Percentiles rank a stretch among this genome's conserved stretches.
Evolutionary conservation across 2,888 invertebrate species (phyloP).

Genomic region (Achlya flavicornis): DNA sequence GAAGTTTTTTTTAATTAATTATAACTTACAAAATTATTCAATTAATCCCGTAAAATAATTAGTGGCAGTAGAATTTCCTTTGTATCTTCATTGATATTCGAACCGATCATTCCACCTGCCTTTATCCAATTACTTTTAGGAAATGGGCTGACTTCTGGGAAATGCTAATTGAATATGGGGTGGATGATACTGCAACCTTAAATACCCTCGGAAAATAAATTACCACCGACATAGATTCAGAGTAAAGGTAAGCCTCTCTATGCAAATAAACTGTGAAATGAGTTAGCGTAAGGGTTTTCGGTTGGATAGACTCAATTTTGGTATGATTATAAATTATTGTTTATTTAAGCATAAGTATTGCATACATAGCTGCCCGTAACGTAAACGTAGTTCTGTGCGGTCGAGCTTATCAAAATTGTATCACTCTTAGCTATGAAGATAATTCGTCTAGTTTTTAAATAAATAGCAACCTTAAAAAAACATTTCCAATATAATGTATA

Average conservation of each 20-base stretch:
- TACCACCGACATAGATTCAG: conserved; percentile 3
- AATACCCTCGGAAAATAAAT: conserved; percentile 1
- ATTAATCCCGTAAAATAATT: background rate
- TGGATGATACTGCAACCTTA: background rate
- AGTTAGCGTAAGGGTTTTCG: background rate
- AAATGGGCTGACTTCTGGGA: background rate
- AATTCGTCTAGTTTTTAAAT: too few species aligned
- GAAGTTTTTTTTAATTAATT: background rate
- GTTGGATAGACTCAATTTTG: background rate
- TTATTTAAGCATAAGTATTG: background rate
- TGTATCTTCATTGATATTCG: background rate
- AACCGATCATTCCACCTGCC: background rate
- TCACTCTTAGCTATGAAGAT: too few species aligned
- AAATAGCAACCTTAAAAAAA: too few species aligned
- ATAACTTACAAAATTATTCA: background rate
- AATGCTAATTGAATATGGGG: background rate
- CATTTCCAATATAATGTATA: too few species aligned
- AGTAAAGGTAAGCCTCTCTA: background rate
- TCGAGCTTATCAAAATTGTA: too few species aligned
- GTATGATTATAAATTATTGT: background rate
- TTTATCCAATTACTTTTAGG: background rate
- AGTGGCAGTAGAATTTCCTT: background rate
- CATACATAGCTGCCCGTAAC: too few species aligned
- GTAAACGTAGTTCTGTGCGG: too few species aligned
- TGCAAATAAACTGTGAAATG: background rate